phyloP scores from a whole-genome alignment of 30 jellyfish, hydroid and myxozoan genomes.

The Haliclystus octoradiatus region DNA sequence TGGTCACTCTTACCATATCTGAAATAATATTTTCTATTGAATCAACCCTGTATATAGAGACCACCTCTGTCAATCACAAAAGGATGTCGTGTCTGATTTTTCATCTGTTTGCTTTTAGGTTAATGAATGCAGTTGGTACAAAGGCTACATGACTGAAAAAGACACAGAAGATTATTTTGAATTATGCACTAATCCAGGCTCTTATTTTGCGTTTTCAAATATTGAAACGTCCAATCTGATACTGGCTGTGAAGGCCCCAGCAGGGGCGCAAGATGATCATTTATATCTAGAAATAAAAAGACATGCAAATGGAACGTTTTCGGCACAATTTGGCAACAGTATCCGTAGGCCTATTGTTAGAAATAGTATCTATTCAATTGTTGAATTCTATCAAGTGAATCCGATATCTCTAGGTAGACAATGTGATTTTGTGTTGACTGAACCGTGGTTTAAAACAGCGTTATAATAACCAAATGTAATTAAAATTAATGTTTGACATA shows the following conservation, averaged over 20 bases:
- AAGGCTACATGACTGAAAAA: conserved; percentile 32
- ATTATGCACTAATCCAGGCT: conserved; percentile 32
- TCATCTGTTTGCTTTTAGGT: too few relatives aligned
- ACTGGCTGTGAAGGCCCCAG: conserved; percentile 52
- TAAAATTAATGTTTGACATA: not conserved
- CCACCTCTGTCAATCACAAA: too few relatives aligned
- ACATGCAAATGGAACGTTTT: conserved; percentile 40
- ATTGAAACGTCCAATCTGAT: conserved; percentile 16
- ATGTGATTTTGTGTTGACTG: conserved; percentile 47
- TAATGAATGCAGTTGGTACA: conserved; percentile 54
- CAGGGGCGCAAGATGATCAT: conserved; percentile 39
- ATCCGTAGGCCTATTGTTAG: conserved; percentile 48
- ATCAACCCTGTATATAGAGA: too few relatives aligned
- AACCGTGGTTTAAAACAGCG: conserved; percentile 43
- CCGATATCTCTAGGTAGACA: conserved; percentile 50
- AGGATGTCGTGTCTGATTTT: too few relatives aligned
- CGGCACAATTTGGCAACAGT: conserved; percentile 49
- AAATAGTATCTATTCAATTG: conserved; percentile 28
- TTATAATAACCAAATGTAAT: not conserved
- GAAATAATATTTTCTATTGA: too few relatives aligned
- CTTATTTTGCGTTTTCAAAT: conserved; percentile 38
- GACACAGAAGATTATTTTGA: conserved; percentile 26
- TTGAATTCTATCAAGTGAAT: conserved; percentile 57
- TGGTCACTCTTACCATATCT: too few relatives aligned
- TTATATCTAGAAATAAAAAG: conserved; percentile 23